phyloP scores from a whole-genome alignment of 2,888 invertebrate species.

The Xiphydria camelus region DNA sequence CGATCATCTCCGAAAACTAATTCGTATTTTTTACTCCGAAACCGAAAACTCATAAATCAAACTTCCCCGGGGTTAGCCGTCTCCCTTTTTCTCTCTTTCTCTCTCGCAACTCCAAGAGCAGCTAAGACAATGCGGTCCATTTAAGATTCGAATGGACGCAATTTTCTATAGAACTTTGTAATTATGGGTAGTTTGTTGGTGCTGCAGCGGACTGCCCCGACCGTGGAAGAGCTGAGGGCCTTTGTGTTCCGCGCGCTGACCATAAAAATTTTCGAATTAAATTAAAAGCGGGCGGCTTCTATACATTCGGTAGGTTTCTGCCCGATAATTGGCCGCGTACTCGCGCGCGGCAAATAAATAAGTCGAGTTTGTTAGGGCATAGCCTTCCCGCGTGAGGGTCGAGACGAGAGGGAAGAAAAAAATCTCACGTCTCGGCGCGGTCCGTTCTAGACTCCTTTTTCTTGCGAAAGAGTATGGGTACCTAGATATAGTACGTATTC shows the following conservation, averaged over 20 bases:
- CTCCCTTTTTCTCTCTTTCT: slow-evolving; percentile 13
- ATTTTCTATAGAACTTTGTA: slow-evolving; percentile 58
- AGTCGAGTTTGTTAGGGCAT: no score
- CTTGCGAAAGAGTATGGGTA: no score
- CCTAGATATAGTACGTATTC: no score
- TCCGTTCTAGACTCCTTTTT: no score
- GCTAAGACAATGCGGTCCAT: slow-evolving; percentile 52
- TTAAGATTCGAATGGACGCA: slow-evolving; percentile 57
- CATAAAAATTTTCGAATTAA: slow-evolving; percentile 52
- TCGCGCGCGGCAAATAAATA: no score
- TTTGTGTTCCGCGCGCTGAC: slow-evolving; percentile 31
- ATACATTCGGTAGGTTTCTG: not conserved
- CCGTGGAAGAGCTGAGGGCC: slow-evolving; percentile 6
- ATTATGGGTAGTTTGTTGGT: slow-evolving; percentile 57
- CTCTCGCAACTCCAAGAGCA: slow-evolving; percentile 31
- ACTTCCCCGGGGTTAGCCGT: slow-evolving; percentile 39
- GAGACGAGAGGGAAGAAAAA: no score
- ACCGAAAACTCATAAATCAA: slow-evolving; percentile 59
- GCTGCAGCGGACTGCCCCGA: slow-evolving; percentile 17
- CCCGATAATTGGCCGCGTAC: slow-evolving; percentile 1
- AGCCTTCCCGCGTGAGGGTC: no score
- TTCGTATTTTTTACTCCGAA: slow-evolving; percentile 57
- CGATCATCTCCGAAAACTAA: slow-evolving; percentile 58
- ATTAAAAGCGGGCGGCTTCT: slow-evolving; percentile 37
- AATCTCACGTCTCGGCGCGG: no score